Conservation (phyloP, 2,113 vertebrate species). For the Peromyscus leucopus region DNA sequence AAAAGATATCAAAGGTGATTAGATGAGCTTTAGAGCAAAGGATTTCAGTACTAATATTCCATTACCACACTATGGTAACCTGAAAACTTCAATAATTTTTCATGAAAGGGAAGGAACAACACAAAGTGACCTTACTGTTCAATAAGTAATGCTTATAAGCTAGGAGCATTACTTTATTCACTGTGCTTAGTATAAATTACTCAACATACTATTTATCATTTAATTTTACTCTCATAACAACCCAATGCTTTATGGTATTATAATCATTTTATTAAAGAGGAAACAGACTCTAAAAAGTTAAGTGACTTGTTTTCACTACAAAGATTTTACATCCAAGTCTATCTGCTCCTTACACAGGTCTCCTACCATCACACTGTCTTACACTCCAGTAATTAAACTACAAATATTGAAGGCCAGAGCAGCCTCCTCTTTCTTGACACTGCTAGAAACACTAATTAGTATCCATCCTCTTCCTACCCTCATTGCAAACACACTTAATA, state of each 20-base stretch:
- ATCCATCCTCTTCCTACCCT: not conserved
- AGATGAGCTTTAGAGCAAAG: not conserved
- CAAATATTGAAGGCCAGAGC: not conserved
- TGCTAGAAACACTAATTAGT: not conserved
- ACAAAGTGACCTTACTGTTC: conserved; percentile 34
- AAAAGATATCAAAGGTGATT: conserved; percentile 25
- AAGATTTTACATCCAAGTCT: not conserved
- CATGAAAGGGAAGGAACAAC: not conserved
- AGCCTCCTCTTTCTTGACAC: not conserved
- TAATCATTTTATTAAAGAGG: conserved; percentile 2
- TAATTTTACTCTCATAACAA: conserved; percentile 43
- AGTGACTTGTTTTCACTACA: not conserved
- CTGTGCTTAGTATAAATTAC: not conserved
- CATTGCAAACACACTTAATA: conserved; percentile 5
- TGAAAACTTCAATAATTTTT: conserved; percentile 15
- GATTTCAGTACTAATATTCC: conserved; percentile 20
- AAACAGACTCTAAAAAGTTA: conserved; percentile 51
- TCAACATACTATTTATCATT: conserved; percentile 22
- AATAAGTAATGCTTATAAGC: not conserved
- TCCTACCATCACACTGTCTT: not conserved
- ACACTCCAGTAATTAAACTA: not conserved
- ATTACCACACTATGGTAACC: not conserved
- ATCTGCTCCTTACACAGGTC: not conserved
- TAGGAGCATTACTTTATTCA: not conserved
- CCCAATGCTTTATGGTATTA: not conserved